Conservation (phyloP, 2,888 invertebrate species). For the Anoncus sp. region DNA sequence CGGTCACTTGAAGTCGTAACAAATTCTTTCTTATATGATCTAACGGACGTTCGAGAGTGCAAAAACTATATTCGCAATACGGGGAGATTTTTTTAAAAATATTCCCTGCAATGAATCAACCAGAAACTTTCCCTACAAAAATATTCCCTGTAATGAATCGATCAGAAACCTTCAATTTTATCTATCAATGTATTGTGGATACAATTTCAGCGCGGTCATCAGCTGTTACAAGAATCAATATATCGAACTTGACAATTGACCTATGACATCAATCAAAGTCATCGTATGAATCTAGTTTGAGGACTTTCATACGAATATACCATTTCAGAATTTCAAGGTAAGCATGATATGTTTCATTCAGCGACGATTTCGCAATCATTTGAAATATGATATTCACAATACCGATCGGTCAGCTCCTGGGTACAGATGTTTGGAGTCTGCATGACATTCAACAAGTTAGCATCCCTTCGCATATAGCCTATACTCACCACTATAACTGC, state of each 20-base stretch:
- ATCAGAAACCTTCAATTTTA: too few relatives aligned
- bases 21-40: constrained; percentile 30
- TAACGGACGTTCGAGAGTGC: not conserved
- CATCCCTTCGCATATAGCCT: constrained; percentile 6
- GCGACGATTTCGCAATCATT: not conserved
- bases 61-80: not conserved
- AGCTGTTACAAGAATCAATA: too few relatives aligned
- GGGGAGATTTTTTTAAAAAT: not conserved
- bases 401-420: not conserved
- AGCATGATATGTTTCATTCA: not conserved
- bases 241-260: too few relatives aligned
- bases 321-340: not conserved
- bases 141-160: too few relatives aligned
- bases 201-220: too few relatives aligned
- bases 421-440: not conserved
- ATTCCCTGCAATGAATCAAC: too few relatives aligned
- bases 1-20: constrained; percentile 3
- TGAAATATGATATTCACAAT: not conserved
- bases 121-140: not conserved
- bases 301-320: too few relatives aligned
- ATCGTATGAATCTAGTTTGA: too few relatives aligned
- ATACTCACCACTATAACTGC: not conserved
- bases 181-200: too few relatives aligned
- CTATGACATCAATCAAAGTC: too few relatives aligned
- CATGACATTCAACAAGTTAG: constrained; percentile 23